Evolutionary conservation across 2,797 vertebrate genomes (phyloP), one percentile per base, ranked within the genome.

Genomic region (Chelon labrosus): DNA sequence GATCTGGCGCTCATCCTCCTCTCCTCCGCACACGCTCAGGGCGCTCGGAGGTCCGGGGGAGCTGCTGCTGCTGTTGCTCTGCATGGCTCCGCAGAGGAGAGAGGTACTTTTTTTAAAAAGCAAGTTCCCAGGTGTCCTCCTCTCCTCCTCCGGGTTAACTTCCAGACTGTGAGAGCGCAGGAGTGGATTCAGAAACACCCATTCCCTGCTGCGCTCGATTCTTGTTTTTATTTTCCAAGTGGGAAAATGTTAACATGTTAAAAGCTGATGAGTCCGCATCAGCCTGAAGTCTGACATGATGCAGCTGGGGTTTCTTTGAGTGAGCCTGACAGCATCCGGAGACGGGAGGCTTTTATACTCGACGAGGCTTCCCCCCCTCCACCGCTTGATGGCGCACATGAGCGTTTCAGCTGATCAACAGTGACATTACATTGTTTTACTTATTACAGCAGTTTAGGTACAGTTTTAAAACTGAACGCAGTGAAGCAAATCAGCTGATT

Each of bases 61-160:
- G 77, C 82, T 12, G 38, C 38, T 42, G 41, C 41, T 95, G 88
- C 69, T 69, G 91, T 92, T 94, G 64, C 42, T 83, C 73, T 90
- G 92, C 94, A 95, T 95, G 55, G 11, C 69, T 56, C 62, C 35
- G 61, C 67, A 39, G 51, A 55, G 19, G 10, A 19, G 8, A 0
- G 16, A 70, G 17, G 49, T 20, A 70, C 58, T 71, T 54, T 6
- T 25, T 25, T 31, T 31, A 31, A 16, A 44, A 44, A 51, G 41
- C 3, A 46, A 75, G 17, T 68, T 25, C 12, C 5, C 52, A 13
- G 72, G 2, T 51, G 25, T 25, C 8, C 7, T n/a, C 22, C 42
- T 7, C 55, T 37, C 19, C 31, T 57, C 20, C 19, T 53, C 25
- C 22, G 35, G 49, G 14, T 7, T 62, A 65, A 73, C 66, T 74